Base-by-base conservation (phyloP, 1,140 invertebrate species). In the Daktulosphaira vitifoliae region DNA sequence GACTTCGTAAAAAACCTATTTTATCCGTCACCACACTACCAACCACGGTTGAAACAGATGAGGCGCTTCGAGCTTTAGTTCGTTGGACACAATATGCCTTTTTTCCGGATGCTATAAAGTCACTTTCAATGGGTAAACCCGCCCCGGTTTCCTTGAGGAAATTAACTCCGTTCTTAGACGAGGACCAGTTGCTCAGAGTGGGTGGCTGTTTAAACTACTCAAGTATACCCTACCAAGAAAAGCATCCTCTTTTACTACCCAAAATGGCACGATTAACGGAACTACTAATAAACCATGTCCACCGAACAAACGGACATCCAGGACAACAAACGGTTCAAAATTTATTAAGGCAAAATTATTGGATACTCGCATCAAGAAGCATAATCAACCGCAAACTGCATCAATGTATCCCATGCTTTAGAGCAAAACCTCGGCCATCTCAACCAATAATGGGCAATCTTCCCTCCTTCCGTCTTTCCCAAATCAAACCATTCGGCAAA, bases 201-300 rank as follows among this genome's bases (percentile, higher is more conserved):
- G 74, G 76, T n/a, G 74, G 76, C 2, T 62, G 75, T 51, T 49
- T 77, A 11, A 11, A 67, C 2, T 39, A 72, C 39, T 51, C 73
- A 3, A 56, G 68, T n/a, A 25, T 78, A 5, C 29, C 66, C 2
- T 52, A 68, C 49, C 65, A 72, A 0, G 69, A 69, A 29, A 77
- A 76, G 50, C 73, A 78, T 71, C 77, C 76, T 0, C 70, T 76
- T 0, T 70, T 79, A 22, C 68, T 78, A 2, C 72, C 74, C 4
- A 50, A 52, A 46, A n/a, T 49, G 9, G 52, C 66, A 20, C 50
- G 46, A 3, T 20, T 73, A 3, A 62, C 69, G 0, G 38, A 53
- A 22, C 49, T 72, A 7, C 53, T 74, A 3, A 70, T 73, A 22
- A 6, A 65, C 6, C 46, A 72, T 13, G 66, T 65, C 7, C 71